Conservation (phyloP, 2,797 vertebrate species). For the Sebastes jordani region DNA sequence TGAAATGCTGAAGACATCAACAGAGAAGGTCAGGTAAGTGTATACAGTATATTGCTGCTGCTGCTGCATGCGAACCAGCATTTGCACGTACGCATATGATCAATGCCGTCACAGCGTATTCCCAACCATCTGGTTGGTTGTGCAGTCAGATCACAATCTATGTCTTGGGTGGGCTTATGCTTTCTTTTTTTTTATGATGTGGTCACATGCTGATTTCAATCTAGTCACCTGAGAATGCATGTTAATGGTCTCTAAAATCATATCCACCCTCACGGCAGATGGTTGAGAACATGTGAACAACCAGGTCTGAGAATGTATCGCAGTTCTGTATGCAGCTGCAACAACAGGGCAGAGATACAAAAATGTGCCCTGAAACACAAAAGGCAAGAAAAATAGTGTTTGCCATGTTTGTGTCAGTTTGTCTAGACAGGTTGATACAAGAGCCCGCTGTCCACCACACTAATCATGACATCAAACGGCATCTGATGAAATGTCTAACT, state of each 20-base stretch:
- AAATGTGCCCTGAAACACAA: conserved; percentile 7
- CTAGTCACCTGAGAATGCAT: conserved; percentile 14
- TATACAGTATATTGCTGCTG: neutral
- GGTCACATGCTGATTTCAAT: conserved; percentile 21
- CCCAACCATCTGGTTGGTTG: conserved; percentile 20
- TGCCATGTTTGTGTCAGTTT: conserved; percentile 26
- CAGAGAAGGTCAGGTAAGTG: neutral
- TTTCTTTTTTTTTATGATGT: conserved; percentile 2
- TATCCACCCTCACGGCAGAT: conserved; percentile 3
- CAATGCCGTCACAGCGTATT: neutral
- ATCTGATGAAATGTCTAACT: conserved; percentile 41
- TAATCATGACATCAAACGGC: conserved; percentile 51
- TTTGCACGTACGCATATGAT: neutral
- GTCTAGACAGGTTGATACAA: conserved; percentile 35
- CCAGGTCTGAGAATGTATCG: neutral
- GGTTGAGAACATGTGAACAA: neutral
- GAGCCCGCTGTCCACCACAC: neutral
- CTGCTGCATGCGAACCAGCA: neutral
- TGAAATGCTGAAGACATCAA: neutral
- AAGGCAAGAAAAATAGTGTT: neutral
- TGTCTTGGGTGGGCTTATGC: neutral
- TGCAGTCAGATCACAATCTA: conserved; percentile 17
- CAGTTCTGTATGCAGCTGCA: neutral
- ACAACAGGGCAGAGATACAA: neutral
- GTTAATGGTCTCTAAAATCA: conserved; percentile 17